phyloP scores from a whole-genome alignment of 2,888 invertebrate species.

The Chouioia cunea region DNA sequence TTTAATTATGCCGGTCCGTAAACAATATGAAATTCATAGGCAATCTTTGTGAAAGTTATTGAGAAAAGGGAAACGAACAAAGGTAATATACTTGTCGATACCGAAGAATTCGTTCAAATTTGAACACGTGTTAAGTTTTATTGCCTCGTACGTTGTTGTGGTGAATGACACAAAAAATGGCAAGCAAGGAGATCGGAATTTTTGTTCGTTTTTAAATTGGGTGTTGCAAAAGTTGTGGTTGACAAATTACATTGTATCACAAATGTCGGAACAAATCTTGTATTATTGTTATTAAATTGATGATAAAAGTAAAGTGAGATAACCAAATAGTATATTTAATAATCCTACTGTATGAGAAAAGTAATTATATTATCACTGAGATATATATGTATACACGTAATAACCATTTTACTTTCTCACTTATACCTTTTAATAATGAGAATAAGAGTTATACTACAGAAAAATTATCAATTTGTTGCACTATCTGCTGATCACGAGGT shows the following conservation, averaged over 20 bases:
- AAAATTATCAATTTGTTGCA: too few relatives aligned
- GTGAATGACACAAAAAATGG: not conserved
- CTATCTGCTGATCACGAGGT: not conserved
- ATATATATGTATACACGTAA: constrained; percentile 49
- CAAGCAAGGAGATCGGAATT: constrained; percentile 30
- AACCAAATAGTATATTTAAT: constrained; percentile 58
- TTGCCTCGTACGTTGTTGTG: not conserved
- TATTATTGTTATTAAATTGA: constrained; percentile 63
- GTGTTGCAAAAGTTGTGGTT: constrained; percentile 59
- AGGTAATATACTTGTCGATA: constrained; percentile 59
- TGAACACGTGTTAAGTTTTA: too few relatives aligned
- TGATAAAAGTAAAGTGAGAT: constrained; percentile 43
- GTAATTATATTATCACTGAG: constrained; percentile 63
- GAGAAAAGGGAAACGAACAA: constrained; percentile 47
- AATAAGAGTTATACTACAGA: too few relatives aligned
- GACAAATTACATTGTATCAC: constrained; percentile 63
- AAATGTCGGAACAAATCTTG: constrained; percentile 64
- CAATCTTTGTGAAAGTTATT: constrained; percentile 50
- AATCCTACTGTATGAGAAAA: constrained; percentile 62
- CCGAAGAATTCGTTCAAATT: constrained; percentile 27
- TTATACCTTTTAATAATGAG: too few relatives aligned
- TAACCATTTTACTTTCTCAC: too few relatives aligned
- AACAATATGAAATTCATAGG: constrained; percentile 51
- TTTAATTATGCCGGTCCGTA: constrained; percentile 53
- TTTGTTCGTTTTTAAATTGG: constrained; percentile 55